Conservation (phyloP, 2,113 vertebrate species). For the Mustela nigripes region DNA sequence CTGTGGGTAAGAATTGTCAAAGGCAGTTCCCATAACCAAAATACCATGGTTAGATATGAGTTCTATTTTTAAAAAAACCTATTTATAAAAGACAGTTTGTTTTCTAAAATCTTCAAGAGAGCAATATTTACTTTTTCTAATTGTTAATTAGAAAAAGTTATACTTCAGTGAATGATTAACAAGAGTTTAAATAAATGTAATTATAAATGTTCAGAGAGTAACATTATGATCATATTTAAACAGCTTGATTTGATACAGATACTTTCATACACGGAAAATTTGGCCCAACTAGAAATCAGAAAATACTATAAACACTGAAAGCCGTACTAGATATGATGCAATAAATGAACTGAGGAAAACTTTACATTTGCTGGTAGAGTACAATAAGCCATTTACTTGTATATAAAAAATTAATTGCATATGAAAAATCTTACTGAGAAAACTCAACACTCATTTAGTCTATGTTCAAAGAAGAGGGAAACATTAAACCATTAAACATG, state of each 20-base stretch:
- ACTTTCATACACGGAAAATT: constrained; percentile 68
- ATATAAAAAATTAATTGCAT: not conserved
- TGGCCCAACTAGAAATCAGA: not conserved
- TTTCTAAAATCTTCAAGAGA: constrained; percentile 70
- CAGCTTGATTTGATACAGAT: constrained; percentile 72
- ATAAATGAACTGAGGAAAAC: not conserved
- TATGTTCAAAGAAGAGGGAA: constrained; percentile 22
- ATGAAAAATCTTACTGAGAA: not conserved
- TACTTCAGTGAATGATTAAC: constrained; percentile 82
- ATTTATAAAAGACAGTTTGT: constrained; percentile 34
- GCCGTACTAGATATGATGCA: not conserved
- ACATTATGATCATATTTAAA: constrained; percentile 74
- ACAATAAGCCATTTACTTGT: not conserved
- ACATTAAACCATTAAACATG: constrained; percentile 1
- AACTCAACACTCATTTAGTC: constrained; percentile 18
- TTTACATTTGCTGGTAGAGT: not conserved
- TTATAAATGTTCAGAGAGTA: constrained; percentile 75
- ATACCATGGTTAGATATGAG: not conserved
- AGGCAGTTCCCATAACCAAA: constrained; percentile 26
- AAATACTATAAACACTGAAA: constrained; percentile 47
- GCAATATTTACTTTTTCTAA: constrained; percentile 79
- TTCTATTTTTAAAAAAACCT: not conserved
- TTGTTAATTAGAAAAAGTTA: constrained; percentile 76
- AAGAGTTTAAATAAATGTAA: constrained; percentile 78
- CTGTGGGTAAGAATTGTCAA: not conserved